Evolutionary conservation across 2,888 invertebrate species (phyloP), one percentile per base, ranked within the genome.

Genomic region (Cancer borealis): DNA sequence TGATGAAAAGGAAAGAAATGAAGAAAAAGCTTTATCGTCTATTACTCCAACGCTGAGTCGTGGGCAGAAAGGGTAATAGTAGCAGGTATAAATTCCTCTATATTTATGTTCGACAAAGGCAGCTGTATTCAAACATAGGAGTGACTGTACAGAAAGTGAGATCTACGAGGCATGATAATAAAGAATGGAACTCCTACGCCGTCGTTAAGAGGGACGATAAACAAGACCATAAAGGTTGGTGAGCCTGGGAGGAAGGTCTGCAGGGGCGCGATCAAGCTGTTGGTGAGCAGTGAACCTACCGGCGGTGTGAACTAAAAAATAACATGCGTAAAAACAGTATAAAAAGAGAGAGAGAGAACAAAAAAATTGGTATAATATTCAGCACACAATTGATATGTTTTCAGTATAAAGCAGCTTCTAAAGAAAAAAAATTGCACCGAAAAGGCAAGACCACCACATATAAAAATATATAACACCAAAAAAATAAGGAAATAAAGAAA

Each of bases 161-260:
- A 84, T 84, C 39, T 84, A 84, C 84, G 84, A 84, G 84, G n/a
- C 84, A 39, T 39, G 84, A 14, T 39, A 84, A 84, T 84, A 84
- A 84, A 84, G 84, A 84, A 84, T 84, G 84, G 84, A 84, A 84
- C 30, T 84, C 84, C 84, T 84, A 84, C 39, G 84, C 84, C 84
- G 39, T 39, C 84, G 39, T 84, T 84, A 73, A 84, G 84, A 84
- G 84, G 84, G 12, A 30, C 39, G 30, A 84, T 84, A 84, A 84
- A 84, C 84, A 84, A 84, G 84, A 39, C 84, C 84, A 84, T 84
- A 84, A 84, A 84, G 84, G 84, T 10, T 39, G 84, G 84, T 10
- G 84, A 84, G 84, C 39, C 84, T 30, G 84, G 10, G 84, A 84
- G 39, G 84, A 30, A 39, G 4, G 84, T 12, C 84, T 39, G 84